Base-by-base conservation (phyloP, 2,113 vertebrate species). In the Paraplagusia blochii region DNA sequence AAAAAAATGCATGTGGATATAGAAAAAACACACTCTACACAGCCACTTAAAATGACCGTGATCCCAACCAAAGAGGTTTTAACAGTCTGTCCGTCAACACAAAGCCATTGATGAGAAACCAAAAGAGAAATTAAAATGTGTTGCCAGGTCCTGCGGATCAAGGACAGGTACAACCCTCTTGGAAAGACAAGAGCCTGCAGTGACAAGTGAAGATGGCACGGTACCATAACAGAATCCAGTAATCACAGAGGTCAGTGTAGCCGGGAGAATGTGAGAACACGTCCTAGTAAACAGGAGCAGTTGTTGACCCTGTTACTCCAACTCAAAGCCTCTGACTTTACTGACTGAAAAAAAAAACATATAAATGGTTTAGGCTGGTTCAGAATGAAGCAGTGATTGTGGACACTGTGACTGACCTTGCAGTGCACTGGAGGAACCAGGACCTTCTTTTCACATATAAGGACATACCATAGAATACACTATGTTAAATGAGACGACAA, bases 301-400 rank as follows among this genome's bases (percentile, higher is more conserved):
- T 67, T 72, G 66, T 81, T 76, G 68, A 76, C 53, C 57, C 22
- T 53, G 44, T 36, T 42, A 38, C 63, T 63, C 63, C 50, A 64
- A 36, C 44, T 58, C 18, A 58, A 62, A 65, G 44, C 68, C 54
- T 49, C 13, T 61, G 53, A 51, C 33, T 35, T n/a, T 44, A 48
- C 44, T 72, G 52, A 78, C 69, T 53, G 52, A 13, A 55, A 48
- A 59, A 0, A 0, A 51, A 47, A 58, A 19, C 33, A 42, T 36
- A 13, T 11, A 3, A 56, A 8, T 43, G 18, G 52, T 15, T 44
- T 18, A 9, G 18, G n/a, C 17, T 29, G 33, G 40, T n/a, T 53
- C 12, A 40, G 7, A 44, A 51, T 1, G 9, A 40, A 35, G 6
- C 45, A 53, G 47, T 40, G 60, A 39, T 69, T 11, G 49, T 17